phyloP scores from a whole-genome alignment of 2,113 vertebrate genomes.

The Hippocampus abdominalis region DNA sequence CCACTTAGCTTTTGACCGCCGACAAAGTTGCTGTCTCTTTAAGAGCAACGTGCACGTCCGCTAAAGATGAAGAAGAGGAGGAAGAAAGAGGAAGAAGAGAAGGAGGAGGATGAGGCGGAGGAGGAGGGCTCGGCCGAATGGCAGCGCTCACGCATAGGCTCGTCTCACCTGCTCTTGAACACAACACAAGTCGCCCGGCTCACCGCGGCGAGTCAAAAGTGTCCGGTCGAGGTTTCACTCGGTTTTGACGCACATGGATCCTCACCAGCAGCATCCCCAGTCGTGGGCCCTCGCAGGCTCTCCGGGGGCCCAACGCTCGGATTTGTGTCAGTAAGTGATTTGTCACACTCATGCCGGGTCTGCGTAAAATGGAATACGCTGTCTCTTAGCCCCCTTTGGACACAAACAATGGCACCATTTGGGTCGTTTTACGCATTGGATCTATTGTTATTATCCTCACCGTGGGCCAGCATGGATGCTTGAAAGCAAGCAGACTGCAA shows the following conservation, averaged over 20 bases:
- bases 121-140: slow-evolving; percentile 71
- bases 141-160: slow-evolving; percentile 67
- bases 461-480: slow-evolving; percentile 54
- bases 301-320: neutral
- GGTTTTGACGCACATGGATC: slow-evolving; percentile 19
- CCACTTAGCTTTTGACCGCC: neutral
- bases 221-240: slow-evolving; percentile 48
- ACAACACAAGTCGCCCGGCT: slow-evolving; percentile 48
- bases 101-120: neutral
- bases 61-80: neutral
- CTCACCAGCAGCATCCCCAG: neutral
- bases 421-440: slow-evolving; percentile 42
- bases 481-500: slow-evolving; percentile 15
- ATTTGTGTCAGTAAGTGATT: slow-evolving; percentile 10
- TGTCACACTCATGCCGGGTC: neutral
- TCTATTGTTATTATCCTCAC: slow-evolving; percentile 38
- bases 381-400: slow-evolving; percentile 39
- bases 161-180: slow-evolving; percentile 75
- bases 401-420: slow-evolving; percentile 56
- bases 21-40: slow-evolving; percentile 56
- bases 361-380: slow-evolving; percentile 54
- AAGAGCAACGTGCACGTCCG: slow-evolving; percentile 67
- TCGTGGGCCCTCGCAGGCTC: neutral
- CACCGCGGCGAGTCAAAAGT: slow-evolving; percentile 59
- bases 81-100: neutral